Conservation (phyloP, 1,140 invertebrate genomes). For the Tribolium madens region DNA sequence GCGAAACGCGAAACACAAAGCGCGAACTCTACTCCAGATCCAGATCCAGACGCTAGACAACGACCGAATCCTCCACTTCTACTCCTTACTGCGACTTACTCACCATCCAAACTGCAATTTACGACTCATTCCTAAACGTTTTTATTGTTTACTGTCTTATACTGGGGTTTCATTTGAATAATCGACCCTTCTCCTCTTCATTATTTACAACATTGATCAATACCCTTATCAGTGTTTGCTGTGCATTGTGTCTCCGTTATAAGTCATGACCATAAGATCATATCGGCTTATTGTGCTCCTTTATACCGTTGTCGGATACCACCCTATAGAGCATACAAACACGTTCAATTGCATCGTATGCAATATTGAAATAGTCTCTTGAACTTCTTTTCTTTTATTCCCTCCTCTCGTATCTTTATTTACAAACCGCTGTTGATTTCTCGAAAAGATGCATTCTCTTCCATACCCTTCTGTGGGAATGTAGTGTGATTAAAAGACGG, state of each 20-base stretch:
- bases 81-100: conserved; percentile 5
- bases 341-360: conserved; percentile 43
- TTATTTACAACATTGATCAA: conserved; percentile 62
- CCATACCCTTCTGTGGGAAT: conserved; percentile 56
- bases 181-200: conserved; percentile 59
- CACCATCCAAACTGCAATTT: conserved; percentile 56
- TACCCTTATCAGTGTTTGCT: conserved; percentile 58
- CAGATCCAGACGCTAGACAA: background rate
- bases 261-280: conserved; percentile 58
- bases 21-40: background rate
- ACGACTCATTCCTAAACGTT: conserved; percentile 53
- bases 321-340: conserved; percentile 34
- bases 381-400: conserved; percentile 21
- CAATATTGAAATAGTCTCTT: conserved; percentile 39
- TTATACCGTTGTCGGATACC: conserved; percentile 41
- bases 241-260: conserved; percentile 58
- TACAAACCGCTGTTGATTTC: conserved; percentile 40
- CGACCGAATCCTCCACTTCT: background rate
- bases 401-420: conserved; percentile 14
- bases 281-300: conserved; percentile 57
- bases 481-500: conserved; percentile 62
- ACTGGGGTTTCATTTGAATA: conserved; percentile 58
- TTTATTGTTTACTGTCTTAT: conserved; percentile 61
- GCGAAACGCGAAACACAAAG: conserved; percentile 3
- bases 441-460: conserved; percentile 56